Evolutionary conservation across 2,888 invertebrate genomes (phyloP).

Genomic region (Scaptomyza polygonia): DNA sequence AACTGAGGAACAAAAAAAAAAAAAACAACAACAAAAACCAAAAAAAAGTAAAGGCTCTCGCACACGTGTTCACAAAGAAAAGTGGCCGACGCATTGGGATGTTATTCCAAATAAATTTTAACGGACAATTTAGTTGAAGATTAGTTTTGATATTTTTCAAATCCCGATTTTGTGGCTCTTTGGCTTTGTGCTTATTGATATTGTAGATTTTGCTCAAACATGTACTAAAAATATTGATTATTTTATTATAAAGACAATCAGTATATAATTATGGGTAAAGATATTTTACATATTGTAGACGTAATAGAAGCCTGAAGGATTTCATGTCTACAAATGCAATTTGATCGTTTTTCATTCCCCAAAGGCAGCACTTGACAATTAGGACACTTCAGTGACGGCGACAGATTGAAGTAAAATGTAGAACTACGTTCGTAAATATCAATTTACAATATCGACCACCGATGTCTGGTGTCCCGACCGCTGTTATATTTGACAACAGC

Average conservation of each 20-base stretch:
- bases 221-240: neutral
- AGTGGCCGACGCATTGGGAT: conserved; percentile 54
- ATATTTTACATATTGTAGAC: conserved; percentile 38
- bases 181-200: conserved; percentile 13
- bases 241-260: conserved; percentile 33
- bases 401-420: conserved; percentile 47
- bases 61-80: conserved; percentile 78
- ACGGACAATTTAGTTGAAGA: conserved; percentile 55
- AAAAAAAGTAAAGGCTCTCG: conserved; percentile 48
- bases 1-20: conserved; percentile 47
- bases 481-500: conserved; percentile 72
- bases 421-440: conserved; percentile 42
- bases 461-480: conserved; percentile 47
- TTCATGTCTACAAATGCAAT: conserved; percentile 39
- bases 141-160: conserved; percentile 35
- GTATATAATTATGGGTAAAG: conserved; percentile 8
- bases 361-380: conserved; percentile 42
- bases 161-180: conserved; percentile 13
- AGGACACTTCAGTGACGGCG: conserved; percentile 26
- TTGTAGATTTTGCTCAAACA: neutral
- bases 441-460: conserved; percentile 27
- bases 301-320: conserved; percentile 26
- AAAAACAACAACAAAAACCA: conserved; percentile 9
- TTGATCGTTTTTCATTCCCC: conserved; percentile 27
- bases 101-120: conserved; percentile 46